Base-by-base conservation (phyloP, 2,113 vertebrate species). In the Peucedramus taeniatus region DNA sequence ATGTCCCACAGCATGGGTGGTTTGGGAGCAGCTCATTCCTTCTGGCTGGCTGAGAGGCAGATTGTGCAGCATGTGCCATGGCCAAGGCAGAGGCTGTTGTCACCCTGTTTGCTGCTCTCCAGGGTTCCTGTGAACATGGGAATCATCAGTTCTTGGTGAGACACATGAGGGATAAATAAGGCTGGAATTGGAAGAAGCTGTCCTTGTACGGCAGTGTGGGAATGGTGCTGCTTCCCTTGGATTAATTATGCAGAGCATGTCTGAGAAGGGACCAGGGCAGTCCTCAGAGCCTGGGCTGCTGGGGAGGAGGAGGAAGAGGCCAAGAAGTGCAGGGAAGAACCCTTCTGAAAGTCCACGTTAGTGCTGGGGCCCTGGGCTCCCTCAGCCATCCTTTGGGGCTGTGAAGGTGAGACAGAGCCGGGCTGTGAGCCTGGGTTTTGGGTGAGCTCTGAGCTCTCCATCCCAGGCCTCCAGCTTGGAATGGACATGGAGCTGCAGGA, bases 11-110 rank as follows among this genome's bases (percentile, higher is more conserved):
- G 11, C 14, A 2, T 18, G 59, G 49, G 28, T 76, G 63, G 3
- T 9, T 10, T 16, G 74, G 15, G 16, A 47, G 69, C 47, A 49
- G 39, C 33, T 5, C 44, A 0, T 63, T 9, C 64, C 80, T 28
- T 3, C 37, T 39, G 1, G 12, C 56, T 9, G 50, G 1, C 9
- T 40, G 7, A 31, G 10, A 42, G 35, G 71, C 50, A 13, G 2
- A 7, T 3, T 23, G 47, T 5, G 39, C 49, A 24, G 31, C 0
- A 1, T 9, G 12, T 44, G 53, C 39, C 53, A 1, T 1, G 33
- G 44, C 66, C 86, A 44, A 39, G 49, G 72, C 69, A 30, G 11
- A 3, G 64, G 54, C 66, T 89, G 37, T 3, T 60, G 68, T n/a
- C 78, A 28, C 66, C 18, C 8, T 28, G 15, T 3, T 20, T n/a